phyloP scores from a whole-genome alignment of 1,140 invertebrate species.

The Drusus annulatus region DNA sequence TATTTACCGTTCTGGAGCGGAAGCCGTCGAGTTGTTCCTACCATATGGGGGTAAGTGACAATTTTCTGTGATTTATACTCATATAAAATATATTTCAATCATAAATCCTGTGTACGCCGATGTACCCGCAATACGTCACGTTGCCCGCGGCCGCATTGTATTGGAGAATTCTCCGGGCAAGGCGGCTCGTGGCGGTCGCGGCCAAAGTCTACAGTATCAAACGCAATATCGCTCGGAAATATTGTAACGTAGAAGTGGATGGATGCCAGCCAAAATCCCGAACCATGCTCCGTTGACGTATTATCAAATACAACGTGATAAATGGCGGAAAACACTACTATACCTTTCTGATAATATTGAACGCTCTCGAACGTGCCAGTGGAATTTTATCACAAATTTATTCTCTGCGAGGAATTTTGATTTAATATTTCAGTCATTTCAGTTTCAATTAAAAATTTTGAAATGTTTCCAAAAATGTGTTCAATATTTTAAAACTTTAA shows the following conservation, averaged over 20 bases:
- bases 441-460: too few species aligned
- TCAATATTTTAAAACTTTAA: too few species aligned
- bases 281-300: conserved; percentile 10
- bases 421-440: too few species aligned
- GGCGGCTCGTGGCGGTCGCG: not conserved
- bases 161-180: not conserved
- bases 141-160: not conserved
- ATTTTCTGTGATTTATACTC: too few species aligned
- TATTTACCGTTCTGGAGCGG: too few species aligned
- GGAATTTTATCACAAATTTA: too few species aligned
- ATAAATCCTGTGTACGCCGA: not conserved
- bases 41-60: too few species aligned
- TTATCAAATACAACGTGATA: conserved; percentile 32
- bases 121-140: not conserved
- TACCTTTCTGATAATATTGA: not conserved
- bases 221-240: not conserved
- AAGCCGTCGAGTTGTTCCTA: too few species aligned
- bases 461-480: too few species aligned
- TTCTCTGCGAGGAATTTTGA: too few species aligned
- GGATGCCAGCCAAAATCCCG: conserved; percentile 4
- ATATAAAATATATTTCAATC: too few species aligned
- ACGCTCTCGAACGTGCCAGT: too few species aligned
- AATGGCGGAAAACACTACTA: not conserved
- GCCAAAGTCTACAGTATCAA: conserved; percentile 9
- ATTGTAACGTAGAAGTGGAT: not conserved